Base-by-base conservation (phyloP, 2,113 vertebrate genomes). In the Mesocricetus auratus region DNA sequence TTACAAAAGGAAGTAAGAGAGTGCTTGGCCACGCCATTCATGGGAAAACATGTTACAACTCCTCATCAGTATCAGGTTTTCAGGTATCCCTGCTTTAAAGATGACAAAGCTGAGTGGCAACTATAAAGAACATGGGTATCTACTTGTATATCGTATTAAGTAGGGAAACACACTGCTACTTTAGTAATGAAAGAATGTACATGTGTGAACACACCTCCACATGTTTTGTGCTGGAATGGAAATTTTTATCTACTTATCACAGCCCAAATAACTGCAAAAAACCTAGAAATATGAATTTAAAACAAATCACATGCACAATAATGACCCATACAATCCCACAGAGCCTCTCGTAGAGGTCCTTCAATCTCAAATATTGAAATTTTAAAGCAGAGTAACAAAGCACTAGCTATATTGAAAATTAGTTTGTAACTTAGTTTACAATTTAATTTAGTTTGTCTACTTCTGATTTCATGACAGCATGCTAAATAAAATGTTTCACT, bases 401-500 rank as follows among this genome's bases (percentile, higher is more conserved):
- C 7, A 86, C 26, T 90, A 8, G 11, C 10, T 42, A 50, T 21
- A 33, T 4, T 74, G 33, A 95, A 81, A 89, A 86, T 5, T 60
- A n/a, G n/a, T n/a, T n/a, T n/a, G n/a, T n/a, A n/a, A n/a, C n/a
- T n/a, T n/a, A n/a, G n/a, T n/a, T n/a, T n/a, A n/a, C n/a, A n/a
- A n/a, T n/a, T n/a, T n/a, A n/a, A 3, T 78, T 50, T 73, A 58
- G 21, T 36, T 95, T 81, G 89, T 0, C 2, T 3, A 77, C 29
- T 42, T 86, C 31, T 68, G 79, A 47, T 73, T 92, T 89, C 24
- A 89, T 36, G 36, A 93, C 3, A 53, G 26, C 24, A 47, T 47
- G 39, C 17, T 87, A 88, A 97, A 82, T 91, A 91, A 85, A 22
- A n/a, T 24, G 7, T 73, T 95, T 68, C n/a, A 19, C 85, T 91